A percentile compares a stretch with the other conserved stretches of the same genome.
phyloP scores from a whole-genome alignment of 2,888 invertebrate species.

The Lepetodrilus schrolli region DNA sequence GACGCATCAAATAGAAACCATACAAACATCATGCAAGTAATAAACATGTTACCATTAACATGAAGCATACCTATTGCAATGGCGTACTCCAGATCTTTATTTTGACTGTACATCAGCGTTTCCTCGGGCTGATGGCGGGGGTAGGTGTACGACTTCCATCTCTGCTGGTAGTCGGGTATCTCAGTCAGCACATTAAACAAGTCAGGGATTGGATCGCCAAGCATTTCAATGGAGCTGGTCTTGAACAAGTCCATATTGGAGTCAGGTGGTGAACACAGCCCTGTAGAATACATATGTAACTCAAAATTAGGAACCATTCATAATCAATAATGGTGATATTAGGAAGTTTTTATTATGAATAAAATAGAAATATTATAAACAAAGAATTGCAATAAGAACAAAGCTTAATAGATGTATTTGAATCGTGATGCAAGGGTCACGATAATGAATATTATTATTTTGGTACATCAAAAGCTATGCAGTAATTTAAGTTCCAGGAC shows the following conservation, averaged over 20 bases:
- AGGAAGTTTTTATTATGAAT: too few relatives aligned
- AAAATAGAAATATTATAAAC: too few relatives aligned
- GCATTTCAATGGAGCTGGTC: constrained; percentile 90
- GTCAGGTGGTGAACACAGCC: constrained; percentile 91
- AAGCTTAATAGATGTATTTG: too few relatives aligned
- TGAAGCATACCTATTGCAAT: not conserved
- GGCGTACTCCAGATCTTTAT: constrained; percentile 21
- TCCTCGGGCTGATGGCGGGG: constrained; percentile 79
- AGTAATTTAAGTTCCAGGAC: too few relatives aligned
- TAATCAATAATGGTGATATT: not conserved
- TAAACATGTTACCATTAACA: too few relatives aligned
- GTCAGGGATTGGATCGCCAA: constrained; percentile 87
- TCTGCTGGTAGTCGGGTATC: constrained; percentile 82
- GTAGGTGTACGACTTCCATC: constrained; percentile 90
- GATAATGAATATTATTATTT: too few relatives aligned
- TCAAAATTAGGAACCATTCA: not conserved
- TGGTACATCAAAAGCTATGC: too few relatives aligned
- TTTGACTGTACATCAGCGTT: constrained; percentile 76
- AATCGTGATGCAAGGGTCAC: too few relatives aligned
- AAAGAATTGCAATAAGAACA: too few relatives aligned
- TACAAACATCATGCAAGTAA: too few relatives aligned
- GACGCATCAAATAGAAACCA: too few relatives aligned
- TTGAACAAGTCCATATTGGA: constrained; percentile 84
- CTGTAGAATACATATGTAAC: constrained; percentile 77
- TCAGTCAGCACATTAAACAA: constrained; percentile 88